Evolutionary conservation across 2,888 invertebrate genomes (phyloP).

Genomic region (Zaprionus lineosus): DNA sequence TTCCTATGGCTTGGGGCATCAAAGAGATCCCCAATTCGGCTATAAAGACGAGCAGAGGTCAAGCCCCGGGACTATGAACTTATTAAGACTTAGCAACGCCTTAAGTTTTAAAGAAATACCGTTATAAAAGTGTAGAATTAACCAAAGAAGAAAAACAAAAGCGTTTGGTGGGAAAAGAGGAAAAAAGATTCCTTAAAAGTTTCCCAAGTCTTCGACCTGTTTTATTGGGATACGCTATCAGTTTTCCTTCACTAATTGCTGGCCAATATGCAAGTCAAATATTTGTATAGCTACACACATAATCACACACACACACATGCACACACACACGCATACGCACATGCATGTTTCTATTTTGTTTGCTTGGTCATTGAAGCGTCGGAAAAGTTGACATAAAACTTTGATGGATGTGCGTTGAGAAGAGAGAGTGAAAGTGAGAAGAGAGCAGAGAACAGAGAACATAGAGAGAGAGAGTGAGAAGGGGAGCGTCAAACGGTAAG

Average conservation of each 20-base stretch:
- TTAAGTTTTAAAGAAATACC: no score
- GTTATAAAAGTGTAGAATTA: no score
- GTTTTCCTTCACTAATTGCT: constrained; percentile 44
- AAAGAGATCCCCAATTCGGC: no score
- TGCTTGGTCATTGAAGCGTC: constrained; percentile 34
- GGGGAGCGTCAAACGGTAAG: background rate
- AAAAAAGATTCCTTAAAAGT: no score
- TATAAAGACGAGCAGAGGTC: no score
- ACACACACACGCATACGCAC: background rate
- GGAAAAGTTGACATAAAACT: constrained; percentile 42
- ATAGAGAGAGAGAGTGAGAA: background rate
- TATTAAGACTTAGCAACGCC: no score
- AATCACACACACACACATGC: constrained; percentile 9
- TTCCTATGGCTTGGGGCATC: no score
- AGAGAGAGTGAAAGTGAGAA: background rate
- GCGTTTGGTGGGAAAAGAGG: no score
- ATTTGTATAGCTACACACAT: constrained; percentile 14
- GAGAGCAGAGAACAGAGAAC: no score
- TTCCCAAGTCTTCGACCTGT: constrained; percentile 7
- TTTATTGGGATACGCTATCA: constrained; percentile 20
- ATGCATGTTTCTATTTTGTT: constrained; percentile 23
- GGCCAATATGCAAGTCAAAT: constrained; percentile 35
- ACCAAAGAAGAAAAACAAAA: no score
- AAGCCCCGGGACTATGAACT: no score
- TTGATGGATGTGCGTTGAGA: constrained; percentile 16